Conservation (phyloP, 2,888 invertebrate species). For the Tridacna crocea region DNA sequence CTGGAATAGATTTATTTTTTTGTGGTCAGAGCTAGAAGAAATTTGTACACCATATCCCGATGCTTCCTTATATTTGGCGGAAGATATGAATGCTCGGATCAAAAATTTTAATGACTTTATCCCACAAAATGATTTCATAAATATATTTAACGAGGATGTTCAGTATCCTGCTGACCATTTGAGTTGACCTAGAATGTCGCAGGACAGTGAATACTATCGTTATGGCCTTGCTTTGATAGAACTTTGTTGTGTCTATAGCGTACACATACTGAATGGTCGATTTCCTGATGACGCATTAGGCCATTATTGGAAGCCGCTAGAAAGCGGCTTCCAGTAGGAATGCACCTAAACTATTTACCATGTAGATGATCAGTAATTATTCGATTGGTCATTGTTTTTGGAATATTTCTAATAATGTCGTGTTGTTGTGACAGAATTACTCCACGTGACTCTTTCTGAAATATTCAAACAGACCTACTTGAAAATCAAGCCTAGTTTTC, state of each 20-base stretch:
- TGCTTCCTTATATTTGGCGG: conserved; percentile 10
- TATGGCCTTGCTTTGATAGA: neutral
- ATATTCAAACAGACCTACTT: no score
- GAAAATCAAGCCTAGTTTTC: no score
- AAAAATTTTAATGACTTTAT: conserved; percentile 1
- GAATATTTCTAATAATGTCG: no score
- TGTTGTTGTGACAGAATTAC: no score
- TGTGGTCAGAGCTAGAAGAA: neutral
- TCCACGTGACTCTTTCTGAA: no score
- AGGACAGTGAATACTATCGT: neutral
- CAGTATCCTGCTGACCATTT: conserved; percentile 7
- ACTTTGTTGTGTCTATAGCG: neutral
- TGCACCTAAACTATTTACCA: no score
- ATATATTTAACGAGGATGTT: conserved; percentile 1
- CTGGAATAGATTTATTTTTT: neutral
- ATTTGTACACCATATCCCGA: neutral
- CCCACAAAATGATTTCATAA: neutral
- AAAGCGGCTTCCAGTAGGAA: no score
- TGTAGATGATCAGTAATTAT: no score
- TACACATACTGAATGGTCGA: neutral
- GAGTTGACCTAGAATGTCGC: neutral
- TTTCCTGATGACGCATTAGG: neutral
- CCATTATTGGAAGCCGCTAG: no score
- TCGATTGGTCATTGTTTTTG: no score
- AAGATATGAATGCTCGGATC: conserved; percentile 1